Evolutionary conservation across 2,888 invertebrate genomes (phyloP), one percentile per base, ranked within the genome.

Genomic region (Polymixis flavicincta): DNA sequence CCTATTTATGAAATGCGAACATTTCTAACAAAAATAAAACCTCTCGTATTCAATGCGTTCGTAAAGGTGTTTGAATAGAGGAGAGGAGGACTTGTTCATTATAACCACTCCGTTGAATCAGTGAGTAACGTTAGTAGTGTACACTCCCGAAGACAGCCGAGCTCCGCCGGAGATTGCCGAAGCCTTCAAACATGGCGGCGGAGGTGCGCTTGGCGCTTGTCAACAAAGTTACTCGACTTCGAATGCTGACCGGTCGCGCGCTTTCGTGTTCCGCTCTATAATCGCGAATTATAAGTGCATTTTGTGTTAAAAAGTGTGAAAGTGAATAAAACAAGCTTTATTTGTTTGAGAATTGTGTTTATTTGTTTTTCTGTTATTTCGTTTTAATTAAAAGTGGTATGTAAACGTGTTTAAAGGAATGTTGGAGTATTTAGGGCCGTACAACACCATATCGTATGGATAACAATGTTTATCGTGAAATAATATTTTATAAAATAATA

Each of bases 221-320:
- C 96, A 96, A 96, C 96, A 96, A 96, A 95, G 93, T 94, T 92
- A 93, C 91, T 92, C 90, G 89, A 89, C 85, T 91, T 89, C 91
- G 92, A 86, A 88, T 87, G 91, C 85, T 87, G 82, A 90, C 91
- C 87, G 91, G 91, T 84, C 92, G 95, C 91, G 92, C 92, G 93
- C 88, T 89, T 90, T 91, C 79, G 82, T 80, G 86, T 85, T 80
- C 69, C 77, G 82, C 85, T 76, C 81, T 59, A 59, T 83, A 82
- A 70, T 80, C 90, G 89, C 88, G 89, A 89, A 89, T 85, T 76
- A 85, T 85, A 88, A 90, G 89, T 90, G 88, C 71, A 81, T 82
- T 84, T 84, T 85, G 91, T 90, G 90, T 81, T 50, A 50, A 88
- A 88, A 84, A 87, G 83, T 89, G 89, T 90, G 85, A 90, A 91